phyloP scores from a whole-genome alignment of 2,888 invertebrate species.

The Craniophora ligustri region DNA sequence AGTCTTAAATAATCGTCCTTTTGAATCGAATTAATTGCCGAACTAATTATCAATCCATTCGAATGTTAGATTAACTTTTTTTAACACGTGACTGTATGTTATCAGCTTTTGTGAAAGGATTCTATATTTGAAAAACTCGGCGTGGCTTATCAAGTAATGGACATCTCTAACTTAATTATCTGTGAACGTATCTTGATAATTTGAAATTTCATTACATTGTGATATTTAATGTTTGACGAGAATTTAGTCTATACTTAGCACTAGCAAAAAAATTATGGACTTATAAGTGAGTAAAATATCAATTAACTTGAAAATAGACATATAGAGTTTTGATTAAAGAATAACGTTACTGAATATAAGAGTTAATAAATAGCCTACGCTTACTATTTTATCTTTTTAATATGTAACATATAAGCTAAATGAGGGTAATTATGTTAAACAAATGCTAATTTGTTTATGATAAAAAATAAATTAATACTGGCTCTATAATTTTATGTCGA shows the following conservation, averaged over 20 bases:
- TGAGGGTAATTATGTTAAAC: too few relatives aligned
- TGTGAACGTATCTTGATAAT: constrained; percentile 27
- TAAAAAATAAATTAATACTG: too few relatives aligned
- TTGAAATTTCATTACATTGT: constrained; percentile 37
- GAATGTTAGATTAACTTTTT: constrained; percentile 56
- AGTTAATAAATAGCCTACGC: constrained; percentile 5
- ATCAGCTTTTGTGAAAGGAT: constrained; percentile 33
- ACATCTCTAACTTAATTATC: constrained; percentile 49
- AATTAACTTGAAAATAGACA: constrained; percentile 2
- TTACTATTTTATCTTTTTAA: background rate
- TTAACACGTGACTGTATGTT: constrained; percentile 34
- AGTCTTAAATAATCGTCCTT: constrained; percentile 48
- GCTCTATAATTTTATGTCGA: too few relatives aligned
- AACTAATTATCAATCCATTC: constrained; percentile 58
- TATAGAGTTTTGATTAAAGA: constrained; percentile 16
- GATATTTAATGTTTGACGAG: constrained; percentile 43
- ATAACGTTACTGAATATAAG: constrained; percentile 16
- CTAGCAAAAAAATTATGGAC: constrained; percentile 10
- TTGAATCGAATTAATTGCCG: constrained; percentile 63
- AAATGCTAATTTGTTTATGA: too few relatives aligned
- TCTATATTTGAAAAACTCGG: constrained; percentile 26
- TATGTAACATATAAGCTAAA: constrained; percentile 1
- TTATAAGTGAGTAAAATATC: constrained; percentile 18
- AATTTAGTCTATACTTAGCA: constrained; percentile 11
- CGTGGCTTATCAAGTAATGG: constrained; percentile 43